Evolutionary conservation across 2,113 vertebrate genomes (phyloP).

Genomic region (Burhinus bistriatus): DNA sequence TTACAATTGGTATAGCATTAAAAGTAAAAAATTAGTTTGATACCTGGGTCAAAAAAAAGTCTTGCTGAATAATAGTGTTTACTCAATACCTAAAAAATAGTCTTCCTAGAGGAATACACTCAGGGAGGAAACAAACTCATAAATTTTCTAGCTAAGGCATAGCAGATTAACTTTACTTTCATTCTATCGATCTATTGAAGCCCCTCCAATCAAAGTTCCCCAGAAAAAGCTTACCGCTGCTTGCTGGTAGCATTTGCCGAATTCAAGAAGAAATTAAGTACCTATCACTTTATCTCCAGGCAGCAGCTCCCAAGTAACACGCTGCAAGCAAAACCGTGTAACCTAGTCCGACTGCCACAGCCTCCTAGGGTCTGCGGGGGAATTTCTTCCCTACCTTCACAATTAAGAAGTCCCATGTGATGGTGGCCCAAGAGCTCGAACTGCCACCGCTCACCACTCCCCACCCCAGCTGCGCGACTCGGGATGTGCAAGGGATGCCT

Average conservation of each 20-base stretch:
- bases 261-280: neutral
- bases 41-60: neutral
- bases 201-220: neutral
- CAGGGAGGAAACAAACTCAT: neutral
- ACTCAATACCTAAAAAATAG: neutral
- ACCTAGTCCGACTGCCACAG: fast-evolving
- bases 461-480: neutral
- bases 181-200: neutral
- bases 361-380: neutral
- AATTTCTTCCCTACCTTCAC: neutral
- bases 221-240: neutral
- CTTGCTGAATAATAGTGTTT: neutral
- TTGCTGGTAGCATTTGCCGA: neutral
- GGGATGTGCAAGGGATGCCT: fast-evolving
- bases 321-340: fast-evolving
- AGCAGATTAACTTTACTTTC: neutral
- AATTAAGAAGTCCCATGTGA: neutral
- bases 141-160: neutral
- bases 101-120: neutral
- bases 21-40: neutral
- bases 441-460: neutral
- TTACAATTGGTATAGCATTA: neutral
- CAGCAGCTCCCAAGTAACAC: neutral
- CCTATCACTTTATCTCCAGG: neutral
- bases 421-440: neutral